Conservation (phyloP, 2,888 invertebrate genomes). For the Campaea margaritaria region DNA sequence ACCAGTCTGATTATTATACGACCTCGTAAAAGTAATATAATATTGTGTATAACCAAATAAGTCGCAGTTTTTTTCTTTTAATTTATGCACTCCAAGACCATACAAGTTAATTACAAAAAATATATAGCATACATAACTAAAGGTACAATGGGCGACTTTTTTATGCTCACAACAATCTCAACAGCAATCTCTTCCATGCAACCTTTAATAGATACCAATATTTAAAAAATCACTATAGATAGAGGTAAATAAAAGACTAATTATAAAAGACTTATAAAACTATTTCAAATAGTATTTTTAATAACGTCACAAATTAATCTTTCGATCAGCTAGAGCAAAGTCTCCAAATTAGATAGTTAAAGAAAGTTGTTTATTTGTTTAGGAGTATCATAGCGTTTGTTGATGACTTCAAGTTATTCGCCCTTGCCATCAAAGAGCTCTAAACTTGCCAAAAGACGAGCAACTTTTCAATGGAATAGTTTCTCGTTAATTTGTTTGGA, state of each 20-base stretch:
- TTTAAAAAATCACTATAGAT: too few species aligned
- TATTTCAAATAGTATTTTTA: constrained; percentile 3
- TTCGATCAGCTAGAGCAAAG: constrained; percentile 24
- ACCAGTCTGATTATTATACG: neutral
- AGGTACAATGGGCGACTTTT: too few species aligned
- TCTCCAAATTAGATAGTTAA: constrained; percentile 18
- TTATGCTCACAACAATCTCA: too few species aligned
- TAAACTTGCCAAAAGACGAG: constrained; percentile 36
- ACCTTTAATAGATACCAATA: too few species aligned
- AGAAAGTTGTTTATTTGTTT: constrained; percentile 39
- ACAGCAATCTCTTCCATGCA: too few species aligned
- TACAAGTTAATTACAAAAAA: too few species aligned
- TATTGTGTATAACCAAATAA: too few species aligned
- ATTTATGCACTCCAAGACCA: too few species aligned
- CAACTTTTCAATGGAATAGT: constrained; percentile 45
- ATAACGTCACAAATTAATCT: constrained; percentile 24
- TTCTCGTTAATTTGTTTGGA: constrained; percentile 45
- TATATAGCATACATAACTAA: too few species aligned
- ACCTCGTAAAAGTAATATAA: too few species aligned
- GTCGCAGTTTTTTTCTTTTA: too few species aligned
- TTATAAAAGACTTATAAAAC: constrained; percentile 3
- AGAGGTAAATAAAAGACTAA: neutral
- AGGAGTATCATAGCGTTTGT: constrained; percentile 32
- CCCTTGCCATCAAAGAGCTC: constrained; percentile 37
- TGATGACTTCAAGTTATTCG: constrained; percentile 38